Evolutionary conservation across 2,888 invertebrate genomes (phyloP).

Genomic region (Perizoma affinitatum): DNA sequence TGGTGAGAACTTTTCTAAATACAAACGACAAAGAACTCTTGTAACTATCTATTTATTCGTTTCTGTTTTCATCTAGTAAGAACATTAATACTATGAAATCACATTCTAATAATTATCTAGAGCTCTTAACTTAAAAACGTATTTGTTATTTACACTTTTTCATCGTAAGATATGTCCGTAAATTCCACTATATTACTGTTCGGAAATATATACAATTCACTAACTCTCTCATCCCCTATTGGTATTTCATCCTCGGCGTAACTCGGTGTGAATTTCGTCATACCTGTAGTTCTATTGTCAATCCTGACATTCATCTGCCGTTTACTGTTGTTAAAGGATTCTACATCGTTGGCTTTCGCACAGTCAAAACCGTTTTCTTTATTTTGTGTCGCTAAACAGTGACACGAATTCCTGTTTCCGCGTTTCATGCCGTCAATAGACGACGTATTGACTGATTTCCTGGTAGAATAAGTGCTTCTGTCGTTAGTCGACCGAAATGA

Average conservation of each 20-base stretch:
- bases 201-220: slow-evolving; percentile 77
- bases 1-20: too few relatives aligned
- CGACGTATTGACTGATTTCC: slow-evolving; percentile 67
- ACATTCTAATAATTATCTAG: slow-evolving; percentile 37
- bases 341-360: slow-evolving; percentile 53
- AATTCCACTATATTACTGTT: slow-evolving; percentile 78
- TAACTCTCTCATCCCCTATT: slow-evolving; percentile 70
- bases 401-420: slow-evolving; percentile 60
- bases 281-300: slow-evolving; percentile 47
- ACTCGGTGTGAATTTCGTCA: slow-evolving; percentile 49
- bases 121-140: slow-evolving; percentile 1
- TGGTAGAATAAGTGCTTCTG: slow-evolving; percentile 63
- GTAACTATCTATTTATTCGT: too few relatives aligned
- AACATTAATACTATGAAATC: slow-evolving; percentile 29
- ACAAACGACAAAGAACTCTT: too few relatives aligned
- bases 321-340: slow-evolving; percentile 48
- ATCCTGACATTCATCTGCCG: slow-evolving; percentile 43
- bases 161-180: slow-evolving; percentile 72
- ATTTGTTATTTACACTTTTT: slow-evolving; percentile 67
- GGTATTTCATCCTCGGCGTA: slow-evolving; percentile 55
- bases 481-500: slow-evolving; percentile 77
- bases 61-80: neutral
- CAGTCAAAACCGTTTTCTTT: slow-evolving; percentile 62
- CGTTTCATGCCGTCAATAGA: slow-evolving; percentile 59
- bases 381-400: slow-evolving; percentile 59